These are phyloP conservation scores for Embiotoca jacksoni DNA, from an alignment of 2,113 vertebrate species.

Conservation along the genomic window DNA sequence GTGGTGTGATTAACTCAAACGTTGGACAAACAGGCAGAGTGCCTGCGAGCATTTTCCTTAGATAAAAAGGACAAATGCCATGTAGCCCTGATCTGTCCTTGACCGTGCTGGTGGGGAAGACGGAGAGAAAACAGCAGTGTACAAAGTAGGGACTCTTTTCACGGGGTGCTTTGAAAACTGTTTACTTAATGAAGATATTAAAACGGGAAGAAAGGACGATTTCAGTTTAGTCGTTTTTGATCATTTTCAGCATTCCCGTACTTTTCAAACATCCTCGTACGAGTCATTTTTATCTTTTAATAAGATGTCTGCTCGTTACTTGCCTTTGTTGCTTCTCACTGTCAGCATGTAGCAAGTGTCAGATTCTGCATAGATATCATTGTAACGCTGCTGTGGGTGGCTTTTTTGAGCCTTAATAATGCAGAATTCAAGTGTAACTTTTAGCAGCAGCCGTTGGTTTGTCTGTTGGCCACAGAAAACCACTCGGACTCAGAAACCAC, in stretches of 20 bases:
- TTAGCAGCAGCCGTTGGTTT: not conserved
- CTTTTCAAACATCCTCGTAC: not conserved
- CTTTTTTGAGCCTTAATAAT: not conserved
- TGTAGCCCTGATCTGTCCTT: constrained; percentile 53
- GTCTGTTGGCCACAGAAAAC: not conserved
- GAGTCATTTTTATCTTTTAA: not conserved
- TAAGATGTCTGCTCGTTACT: not conserved
- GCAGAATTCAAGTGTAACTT: not conserved
- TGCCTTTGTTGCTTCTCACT: not conserved
- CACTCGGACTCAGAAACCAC: too few species aligned
- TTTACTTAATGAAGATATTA: not conserved
- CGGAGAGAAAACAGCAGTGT: not conserved
- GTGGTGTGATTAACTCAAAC: constrained; percentile 58
- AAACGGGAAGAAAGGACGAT: not conserved
- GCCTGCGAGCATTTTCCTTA: constrained; percentile 34
- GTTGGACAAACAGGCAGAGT: constrained; percentile 62
- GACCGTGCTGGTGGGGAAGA: constrained; percentile 32
- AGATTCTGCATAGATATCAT: not conserved
- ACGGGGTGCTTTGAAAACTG: not conserved
- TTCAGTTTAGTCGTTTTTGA: not conserved
- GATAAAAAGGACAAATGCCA: constrained; percentile 50
- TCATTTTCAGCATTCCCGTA: not conserved
- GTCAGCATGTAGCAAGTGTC: not conserved
- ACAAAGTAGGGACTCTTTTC: constrained; percentile 13
- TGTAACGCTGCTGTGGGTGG: not conserved